These are phyloP conservation scores for Cygnus buccinator DNA, from an alignment of 2,113 vertebrate species.

Conservation along the genomic window DNA sequence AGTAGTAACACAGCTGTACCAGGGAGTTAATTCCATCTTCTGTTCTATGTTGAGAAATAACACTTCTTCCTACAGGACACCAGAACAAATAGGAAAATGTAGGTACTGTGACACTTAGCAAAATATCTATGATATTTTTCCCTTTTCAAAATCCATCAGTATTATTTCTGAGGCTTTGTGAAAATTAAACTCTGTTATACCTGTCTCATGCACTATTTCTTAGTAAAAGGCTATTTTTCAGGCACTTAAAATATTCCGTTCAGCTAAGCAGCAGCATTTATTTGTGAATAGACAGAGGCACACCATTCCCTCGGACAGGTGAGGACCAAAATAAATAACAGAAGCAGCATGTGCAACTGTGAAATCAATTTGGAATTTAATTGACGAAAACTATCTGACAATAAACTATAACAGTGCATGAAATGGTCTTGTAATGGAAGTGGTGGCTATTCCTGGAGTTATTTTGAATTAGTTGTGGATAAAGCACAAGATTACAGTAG, in stretches of 20 bases:
- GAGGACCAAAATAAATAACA: constrained; percentile 58
- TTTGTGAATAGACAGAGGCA: neutral
- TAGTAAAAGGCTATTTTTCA: constrained; percentile 48
- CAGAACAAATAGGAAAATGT: constrained; percentile 44
- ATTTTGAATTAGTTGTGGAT: constrained; percentile 60
- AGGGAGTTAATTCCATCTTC: constrained; percentile 33
- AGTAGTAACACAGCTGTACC: constrained; percentile 3
- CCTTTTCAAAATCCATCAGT: constrained; percentile 48
- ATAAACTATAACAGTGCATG: constrained; percentile 64
- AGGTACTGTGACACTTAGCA: neutral
- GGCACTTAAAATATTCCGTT: constrained; percentile 26
- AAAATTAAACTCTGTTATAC: constrained; percentile 49
- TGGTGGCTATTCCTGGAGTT: constrained; percentile 49
- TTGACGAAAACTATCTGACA: constrained; percentile 62
- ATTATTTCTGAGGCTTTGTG: neutral
- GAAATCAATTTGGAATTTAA: constrained; percentile 72
- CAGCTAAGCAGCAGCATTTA: neutral
- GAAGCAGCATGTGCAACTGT: constrained; percentile 40
- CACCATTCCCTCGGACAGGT: constrained; percentile 35
- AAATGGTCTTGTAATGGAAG: constrained; percentile 65
- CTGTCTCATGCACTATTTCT: constrained; percentile 2
- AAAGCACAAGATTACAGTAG: constrained; percentile 56
- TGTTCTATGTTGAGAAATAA: constrained; percentile 13
- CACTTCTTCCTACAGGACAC: constrained; percentile 32
- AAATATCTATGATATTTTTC: neutral